Evolutionary conservation across 2,797 vertebrate species (phyloP).

Genomic region (Pipistrellus nathusii): DNA sequence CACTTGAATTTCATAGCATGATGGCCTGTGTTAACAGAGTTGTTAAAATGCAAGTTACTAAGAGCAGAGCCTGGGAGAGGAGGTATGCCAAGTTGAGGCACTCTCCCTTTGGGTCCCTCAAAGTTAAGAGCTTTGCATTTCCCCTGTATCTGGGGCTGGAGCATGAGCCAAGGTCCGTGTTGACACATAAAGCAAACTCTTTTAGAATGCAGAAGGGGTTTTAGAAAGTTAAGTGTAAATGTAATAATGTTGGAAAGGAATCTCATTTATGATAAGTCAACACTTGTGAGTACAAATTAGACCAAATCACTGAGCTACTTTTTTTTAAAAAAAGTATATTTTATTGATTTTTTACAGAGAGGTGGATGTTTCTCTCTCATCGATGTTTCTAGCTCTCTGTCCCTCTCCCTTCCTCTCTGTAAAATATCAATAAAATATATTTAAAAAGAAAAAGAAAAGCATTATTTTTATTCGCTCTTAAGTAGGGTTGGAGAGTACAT

Average conservation of each 20-base stretch:
- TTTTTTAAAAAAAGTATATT: neutral
- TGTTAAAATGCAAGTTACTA: conserved; percentile 1
- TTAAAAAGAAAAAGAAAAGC: neutral
- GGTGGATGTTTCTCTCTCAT: too few relatives aligned
- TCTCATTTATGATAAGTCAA: neutral
- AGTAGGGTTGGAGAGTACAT: neutral
- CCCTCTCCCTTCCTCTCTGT: too few relatives aligned
- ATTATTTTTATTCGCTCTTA: neutral
- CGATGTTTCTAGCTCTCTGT: too few relatives aligned
- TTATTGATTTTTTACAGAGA: too few relatives aligned
- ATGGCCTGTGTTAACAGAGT: neutral
- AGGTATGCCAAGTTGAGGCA: neutral
- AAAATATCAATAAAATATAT: too few relatives aligned
- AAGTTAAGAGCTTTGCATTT: conserved; percentile 16
- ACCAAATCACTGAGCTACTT: neutral
- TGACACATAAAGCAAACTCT: neutral
- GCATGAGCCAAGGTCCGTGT: neutral
- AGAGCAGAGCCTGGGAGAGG: neutral
- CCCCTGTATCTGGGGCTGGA: neutral
- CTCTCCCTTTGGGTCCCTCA: neutral
- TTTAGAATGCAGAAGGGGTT: conserved; percentile 13
- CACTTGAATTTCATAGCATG: conserved; percentile 13
- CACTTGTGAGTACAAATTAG: conserved; percentile 10
- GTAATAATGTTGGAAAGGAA: neutral
- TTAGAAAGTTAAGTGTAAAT: conserved; percentile 34